Evolutionary conservation across 2,797 vertebrate species (phyloP).

Genomic region (Masticophis lateralis): DNA sequence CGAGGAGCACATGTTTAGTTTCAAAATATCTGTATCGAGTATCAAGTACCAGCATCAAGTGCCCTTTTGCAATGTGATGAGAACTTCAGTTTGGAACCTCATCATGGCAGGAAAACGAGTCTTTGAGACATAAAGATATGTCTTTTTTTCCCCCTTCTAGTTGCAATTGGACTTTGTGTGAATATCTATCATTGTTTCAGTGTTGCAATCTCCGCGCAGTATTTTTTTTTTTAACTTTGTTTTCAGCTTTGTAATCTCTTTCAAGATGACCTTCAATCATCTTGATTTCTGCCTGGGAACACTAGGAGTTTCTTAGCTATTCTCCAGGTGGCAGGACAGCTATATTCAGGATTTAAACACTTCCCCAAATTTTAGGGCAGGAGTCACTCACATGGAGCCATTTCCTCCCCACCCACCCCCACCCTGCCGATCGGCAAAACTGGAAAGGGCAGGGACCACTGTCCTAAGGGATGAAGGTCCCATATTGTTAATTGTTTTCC

Average conservation of each 20-base stretch:
- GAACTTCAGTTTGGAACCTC: background rate
- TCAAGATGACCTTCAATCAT: background rate
- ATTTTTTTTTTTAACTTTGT: background rate
- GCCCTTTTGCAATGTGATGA: background rate
- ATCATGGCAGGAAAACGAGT: background rate
- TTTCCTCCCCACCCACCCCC: background rate
- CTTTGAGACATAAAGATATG: background rate
- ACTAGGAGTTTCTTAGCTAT: background rate
- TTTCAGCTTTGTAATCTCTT: background rate
- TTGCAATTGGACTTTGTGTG: background rate
- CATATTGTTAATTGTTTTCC: background rate
- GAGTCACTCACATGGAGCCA: background rate
- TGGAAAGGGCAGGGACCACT: too few relatives aligned
- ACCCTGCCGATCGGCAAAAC: too few relatives aligned
- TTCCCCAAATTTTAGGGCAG: background rate
- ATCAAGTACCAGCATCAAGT: background rate
- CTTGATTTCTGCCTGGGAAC: background rate
- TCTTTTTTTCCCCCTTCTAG: fast-evolving
- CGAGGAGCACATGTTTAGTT: background rate
- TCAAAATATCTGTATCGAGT: background rate
- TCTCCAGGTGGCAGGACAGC: background rate
- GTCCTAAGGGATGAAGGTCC: background rate
- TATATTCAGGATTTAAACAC: background rate
- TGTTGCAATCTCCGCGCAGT: background rate
- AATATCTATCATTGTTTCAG: background rate